Evolutionary conservation across 2,888 invertebrate genomes (phyloP).

Genomic region (Drosophila fulvimacula): DNA sequence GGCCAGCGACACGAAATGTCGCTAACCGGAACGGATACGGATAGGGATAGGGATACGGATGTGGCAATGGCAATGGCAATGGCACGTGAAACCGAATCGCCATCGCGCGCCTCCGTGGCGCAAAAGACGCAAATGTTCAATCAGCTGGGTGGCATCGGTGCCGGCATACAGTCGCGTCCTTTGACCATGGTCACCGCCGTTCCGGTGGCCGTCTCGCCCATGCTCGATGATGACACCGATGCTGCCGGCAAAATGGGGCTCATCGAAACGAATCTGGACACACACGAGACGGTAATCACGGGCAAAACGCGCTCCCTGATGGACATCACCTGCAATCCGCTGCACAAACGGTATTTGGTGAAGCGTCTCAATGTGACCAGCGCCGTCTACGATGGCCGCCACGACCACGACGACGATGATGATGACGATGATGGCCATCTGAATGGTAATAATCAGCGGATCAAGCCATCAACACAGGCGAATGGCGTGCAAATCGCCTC

Average conservation of each 20-base stretch:
- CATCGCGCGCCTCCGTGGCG: slow-evolving; percentile 71
- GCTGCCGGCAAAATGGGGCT: slow-evolving; percentile 87
- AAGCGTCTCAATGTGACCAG: slow-evolving; percentile 74
- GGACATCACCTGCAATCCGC: slow-evolving; percentile 86
- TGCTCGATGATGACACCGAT: slow-evolving; percentile 32
- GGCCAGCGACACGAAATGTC: slow-evolving; percentile 63
- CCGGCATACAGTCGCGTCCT: slow-evolving; percentile 36
- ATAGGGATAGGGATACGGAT: slow-evolving; percentile 12
- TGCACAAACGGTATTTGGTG: slow-evolving; percentile 66
- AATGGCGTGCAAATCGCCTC: slow-evolving; percentile 81
- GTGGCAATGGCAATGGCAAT: slow-evolving; percentile 38
- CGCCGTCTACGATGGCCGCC: slow-evolving; percentile 56
- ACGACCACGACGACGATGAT: slow-evolving; percentile 55
- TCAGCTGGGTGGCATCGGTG: slow-evolving; percentile 53
- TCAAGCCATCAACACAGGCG: slow-evolving; percentile 68
- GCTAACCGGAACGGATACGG: slow-evolving; percentile 26
- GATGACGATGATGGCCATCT: slow-evolving; percentile 44
- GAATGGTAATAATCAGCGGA: slow-evolving; percentile 77
- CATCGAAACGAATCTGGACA: slow-evolving; percentile 96
- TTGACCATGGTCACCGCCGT: slow-evolving; percentile 68
- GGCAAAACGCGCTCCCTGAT: slow-evolving; percentile 89
- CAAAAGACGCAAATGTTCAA: slow-evolving; percentile 80
- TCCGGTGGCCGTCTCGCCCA: slow-evolving; percentile 53
- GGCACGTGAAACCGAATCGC: slow-evolving; percentile 57
- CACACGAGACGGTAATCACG: slow-evolving; percentile 88